Evolutionary conservation across 2,797 vertebrate genomes (phyloP).

Genomic region (Myotis findleyi): DNA sequence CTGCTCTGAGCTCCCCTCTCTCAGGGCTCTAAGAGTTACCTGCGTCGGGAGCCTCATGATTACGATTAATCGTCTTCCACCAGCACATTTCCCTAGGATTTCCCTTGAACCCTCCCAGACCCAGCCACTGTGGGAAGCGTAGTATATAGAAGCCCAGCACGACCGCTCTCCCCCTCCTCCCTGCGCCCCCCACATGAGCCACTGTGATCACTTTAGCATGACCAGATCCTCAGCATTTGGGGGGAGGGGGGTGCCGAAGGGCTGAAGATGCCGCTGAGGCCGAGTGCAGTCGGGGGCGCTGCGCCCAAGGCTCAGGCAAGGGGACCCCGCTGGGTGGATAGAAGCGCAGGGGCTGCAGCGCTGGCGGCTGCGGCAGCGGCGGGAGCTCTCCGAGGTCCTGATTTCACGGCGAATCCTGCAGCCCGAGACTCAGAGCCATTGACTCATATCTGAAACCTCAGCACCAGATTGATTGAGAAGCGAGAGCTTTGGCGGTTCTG

Average conservation of each 20-base stretch:
- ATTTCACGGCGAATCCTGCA: neutral
- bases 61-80: slow-evolving; percentile 31
- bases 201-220: neutral
- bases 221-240: neutral
- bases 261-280: neutral
- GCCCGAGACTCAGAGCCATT: neutral
- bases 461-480: neutral
- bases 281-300: neutral
- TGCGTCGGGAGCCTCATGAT: neutral
- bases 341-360: neutral
- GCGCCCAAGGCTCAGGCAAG: neutral
- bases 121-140: neutral
- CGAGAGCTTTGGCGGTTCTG: neutral
- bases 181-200: neutral
- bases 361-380: fast-evolving
- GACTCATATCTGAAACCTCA: neutral
- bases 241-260: neutral
- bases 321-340: neutral
- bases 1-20: slow-evolving; percentile 38
- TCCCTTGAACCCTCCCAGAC: neutral
- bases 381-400: neutral
- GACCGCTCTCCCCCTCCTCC: neutral
- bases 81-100: slow-evolving; percentile 45
- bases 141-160: neutral
- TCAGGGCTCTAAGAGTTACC: slow-evolving; percentile 55